Evolutionary conservation across 92 coral and sea anemone genomes (phyloP), one percentile per base, ranked within the genome.

Genomic region (Montipora capitata): DNA sequence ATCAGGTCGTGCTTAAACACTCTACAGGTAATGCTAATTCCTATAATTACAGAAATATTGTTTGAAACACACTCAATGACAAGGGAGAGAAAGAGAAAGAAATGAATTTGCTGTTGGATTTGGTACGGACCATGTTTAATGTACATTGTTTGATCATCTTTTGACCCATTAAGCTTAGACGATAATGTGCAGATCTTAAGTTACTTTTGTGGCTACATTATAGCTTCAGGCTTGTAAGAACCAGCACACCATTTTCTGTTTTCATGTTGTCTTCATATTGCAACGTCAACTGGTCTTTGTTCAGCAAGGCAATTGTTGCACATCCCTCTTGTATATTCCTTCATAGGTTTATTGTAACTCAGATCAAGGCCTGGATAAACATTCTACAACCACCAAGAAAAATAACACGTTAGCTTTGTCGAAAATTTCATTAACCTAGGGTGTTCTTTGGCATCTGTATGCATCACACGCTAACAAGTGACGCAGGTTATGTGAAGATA

Each of bases 1-100:
- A 96, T 98, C 70, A 84, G 99, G 49, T 98, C 99, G 0, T 98
- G 99, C 49, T 91, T 98, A 27, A 98, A 98, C 86, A 98, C 99
- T 9, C 90, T 98, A 7, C 99, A 98, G 98, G 99, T 98, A 27
- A 27, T 27, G 35, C 35, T 27, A 27, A 27, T 27, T 27, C 35
- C 35, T 27, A 27, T 27, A 27, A 27, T 27, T 27, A 27, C 8
- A 73, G 14, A 16, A 6, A 42, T 51, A 18, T 48, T 48, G 35
- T 27, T 27, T 27, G 1, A 27, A 27, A 27, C 35, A 27, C 1
- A 27, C 35, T 27, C 35, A 27, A 27, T 27, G 35, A 2, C 35
- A 27, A 27, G 35, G 1, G 35, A 27, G 35, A 27, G 35, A 27
- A 27, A 27, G 35, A 27, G 35, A 27, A 27, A 27, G 35, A 27